Base-by-base conservation (phyloP, 2,888 invertebrate species). In the Limulus polyphemus region DNA sequence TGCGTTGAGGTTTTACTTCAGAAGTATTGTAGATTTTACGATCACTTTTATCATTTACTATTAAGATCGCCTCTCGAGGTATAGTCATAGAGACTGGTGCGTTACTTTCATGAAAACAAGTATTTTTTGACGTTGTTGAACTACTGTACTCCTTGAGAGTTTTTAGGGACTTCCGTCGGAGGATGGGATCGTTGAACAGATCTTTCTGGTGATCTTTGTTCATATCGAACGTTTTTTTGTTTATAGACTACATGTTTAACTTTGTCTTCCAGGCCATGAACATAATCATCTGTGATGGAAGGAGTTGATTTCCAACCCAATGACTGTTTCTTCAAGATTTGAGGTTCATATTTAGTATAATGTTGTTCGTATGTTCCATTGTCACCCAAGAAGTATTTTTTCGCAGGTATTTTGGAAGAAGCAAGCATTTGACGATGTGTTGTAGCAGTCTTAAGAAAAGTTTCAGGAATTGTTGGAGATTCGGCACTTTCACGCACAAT, bases 311-410 rank as follows among this genome's bases (percentile, higher is more conserved):
- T 58, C 58, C 58, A 58, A 10, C 14, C 17, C 5, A 11, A 7
- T 4, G 54, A 16, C 7, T 32, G 32, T 32, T 7, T 32, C 3
- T 32, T 16, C 14, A 16, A 11, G 11, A 12, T 11, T n/a, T 11
- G 9, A 11, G 9, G 9, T 32, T 54, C 54, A 17, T 11, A 11
- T 11, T 16, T 16, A 4, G 54, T 5, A 0, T 16, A 12, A 9
- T 17, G 9, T 17, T 14, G 9, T 54, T 49, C n/a, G 17, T 58
- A 49, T 17, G n/a, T 58, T 1, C 14, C 14, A 10, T 49, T 17
- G 11, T 58, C 49, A 17, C 58, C 58, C 17, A 58, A 17, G 17
- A 50, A 58, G 17, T 50, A 58, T 1, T 50, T 58, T 17, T 58
- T 58, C 2, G 32, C 11, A 10, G 58, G 58, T 11, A 50, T 12